A percentile compares a stretch with the other conserved stretches of the same genome.
Conservation (phyloP, 1,140 invertebrate species). For the Orius insidiosus region DNA sequence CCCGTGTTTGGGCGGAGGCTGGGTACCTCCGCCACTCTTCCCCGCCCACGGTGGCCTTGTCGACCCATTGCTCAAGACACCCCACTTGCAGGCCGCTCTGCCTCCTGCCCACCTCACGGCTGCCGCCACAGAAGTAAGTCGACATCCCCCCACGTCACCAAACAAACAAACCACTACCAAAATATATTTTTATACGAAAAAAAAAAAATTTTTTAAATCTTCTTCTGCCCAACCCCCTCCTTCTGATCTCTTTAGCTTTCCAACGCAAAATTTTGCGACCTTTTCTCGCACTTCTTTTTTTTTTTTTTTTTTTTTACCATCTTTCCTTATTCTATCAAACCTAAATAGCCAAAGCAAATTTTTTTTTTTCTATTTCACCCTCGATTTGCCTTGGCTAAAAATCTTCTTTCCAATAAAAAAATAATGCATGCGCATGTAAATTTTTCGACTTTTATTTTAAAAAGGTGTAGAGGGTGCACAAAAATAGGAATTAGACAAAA, state of each 20-base stretch:
- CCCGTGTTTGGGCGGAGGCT: constrained; percentile 17
- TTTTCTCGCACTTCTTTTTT: constrained; percentile 16
- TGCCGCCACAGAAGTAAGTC: constrained; percentile 33
- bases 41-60: constrained; percentile 24
- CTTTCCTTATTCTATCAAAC: neutral
- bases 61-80: constrained; percentile 36
- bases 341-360: neutral
- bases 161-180: constrained; percentile 4
- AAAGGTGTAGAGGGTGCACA: neutral
- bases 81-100: constrained; percentile 58
- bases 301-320: constrained; percentile 5
- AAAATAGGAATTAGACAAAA: neutral
- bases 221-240: constrained; percentile 8
- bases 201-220: neutral
- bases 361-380: too few species aligned
- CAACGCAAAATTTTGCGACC: constrained; percentile 21
- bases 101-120: constrained; percentile 49
- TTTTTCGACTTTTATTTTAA: neutral
- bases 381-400: neutral
- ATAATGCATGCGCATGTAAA: constrained; percentile 1
- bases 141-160: constrained; percentile 17
- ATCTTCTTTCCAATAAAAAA: neutral
- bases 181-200: constrained; percentile 3
- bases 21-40: constrained; percentile 26
- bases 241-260: constrained; percentile 18